phyloP scores from a whole-genome alignment of 2,888 invertebrate species.

The Zaprionus bogoriensis region DNA sequence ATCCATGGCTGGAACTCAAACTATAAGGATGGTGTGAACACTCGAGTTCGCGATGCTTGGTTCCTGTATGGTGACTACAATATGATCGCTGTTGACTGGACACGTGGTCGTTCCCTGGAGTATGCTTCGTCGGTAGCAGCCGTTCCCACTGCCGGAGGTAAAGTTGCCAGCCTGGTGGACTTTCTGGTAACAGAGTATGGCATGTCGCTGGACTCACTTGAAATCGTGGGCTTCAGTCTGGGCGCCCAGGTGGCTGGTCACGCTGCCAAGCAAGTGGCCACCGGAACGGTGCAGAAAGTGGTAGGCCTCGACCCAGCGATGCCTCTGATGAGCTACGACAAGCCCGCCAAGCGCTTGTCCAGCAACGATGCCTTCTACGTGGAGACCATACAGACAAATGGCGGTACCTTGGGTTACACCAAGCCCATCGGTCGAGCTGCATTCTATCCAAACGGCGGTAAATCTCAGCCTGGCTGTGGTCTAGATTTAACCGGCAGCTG shows the following conservation, averaged over 20 bases:
- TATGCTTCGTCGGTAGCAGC: slow-evolving; percentile 84
- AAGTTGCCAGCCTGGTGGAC: slow-evolving; percentile 73
- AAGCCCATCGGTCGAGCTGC: slow-evolving; percentile 82
- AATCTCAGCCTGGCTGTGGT: slow-evolving; percentile 84
- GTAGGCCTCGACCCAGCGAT: slow-evolving; percentile 83
- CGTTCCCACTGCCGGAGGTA: slow-evolving; percentile 62
- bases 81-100: slow-evolving; percentile 86
- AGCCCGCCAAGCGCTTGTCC: slow-evolving; percentile 65
- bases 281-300: slow-evolving; percentile 85
- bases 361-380: slow-evolving; percentile 78
- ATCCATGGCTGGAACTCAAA: slow-evolving; percentile 86
- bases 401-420: slow-evolving; percentile 73
- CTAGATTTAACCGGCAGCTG: slow-evolving; percentile 81
- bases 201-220: slow-evolving; percentile 83
- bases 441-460: slow-evolving; percentile 84
- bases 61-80: slow-evolving; percentile 85
- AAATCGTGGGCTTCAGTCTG: slow-evolving; percentile 85
- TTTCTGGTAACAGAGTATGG: slow-evolving; percentile 83
- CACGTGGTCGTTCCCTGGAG: slow-evolving; percentile 84
- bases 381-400: slow-evolving; percentile 80
- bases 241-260: slow-evolving; percentile 86
- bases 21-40: slow-evolving; percentile 82
- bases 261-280: slow-evolving; percentile 84
- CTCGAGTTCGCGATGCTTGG: slow-evolving; percentile 82
- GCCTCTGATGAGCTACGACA: slow-evolving; percentile 65